Evolutionary conservation across 2,797 vertebrate genomes (phyloP).

Genomic region (Pseudochirops corinnae): DNA sequence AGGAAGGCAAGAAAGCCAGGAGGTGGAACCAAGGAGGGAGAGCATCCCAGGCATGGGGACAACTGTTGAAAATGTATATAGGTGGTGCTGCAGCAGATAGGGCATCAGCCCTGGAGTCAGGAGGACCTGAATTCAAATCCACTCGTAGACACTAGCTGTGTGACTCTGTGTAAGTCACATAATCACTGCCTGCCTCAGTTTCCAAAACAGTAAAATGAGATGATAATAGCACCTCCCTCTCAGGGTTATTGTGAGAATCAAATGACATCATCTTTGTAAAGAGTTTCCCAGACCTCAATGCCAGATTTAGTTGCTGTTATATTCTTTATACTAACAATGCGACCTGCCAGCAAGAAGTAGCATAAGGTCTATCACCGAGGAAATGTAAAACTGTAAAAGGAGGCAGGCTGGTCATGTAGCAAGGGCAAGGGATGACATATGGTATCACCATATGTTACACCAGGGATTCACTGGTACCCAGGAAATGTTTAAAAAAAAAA

Average conservation of each 20-base stretch:
- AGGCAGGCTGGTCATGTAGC: neutral
- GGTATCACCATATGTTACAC: neutral
- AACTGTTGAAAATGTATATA: too few relatives aligned
- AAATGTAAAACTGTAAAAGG: neutral
- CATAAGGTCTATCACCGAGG: neutral
- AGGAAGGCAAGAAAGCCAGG: too few relatives aligned
- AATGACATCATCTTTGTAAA: neutral
- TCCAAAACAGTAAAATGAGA: neutral
- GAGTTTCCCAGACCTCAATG: neutral
- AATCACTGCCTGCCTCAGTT: neutral
- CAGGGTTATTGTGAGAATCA: neutral
- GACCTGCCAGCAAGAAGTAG: neutral
- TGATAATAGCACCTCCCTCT: neutral
- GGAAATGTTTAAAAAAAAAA: neutral
- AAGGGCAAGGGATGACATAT: neutral
- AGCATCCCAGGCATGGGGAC: too few relatives aligned
- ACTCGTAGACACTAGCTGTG: neutral
- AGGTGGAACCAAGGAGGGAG: too few relatives aligned
- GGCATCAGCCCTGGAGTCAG: too few relatives aligned
- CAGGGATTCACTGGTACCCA: neutral
- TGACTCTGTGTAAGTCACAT: neutral
- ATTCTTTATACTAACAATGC: neutral
- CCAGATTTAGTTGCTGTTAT: neutral
- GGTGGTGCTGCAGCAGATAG: too few relatives aligned
- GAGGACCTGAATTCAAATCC: neutral